These are phyloP conservation scores for Halichondria panicea DNA, from an alignment of 37 sponge, comb jelly and placozoan genomes.

Conservation along the genomic window DNA sequence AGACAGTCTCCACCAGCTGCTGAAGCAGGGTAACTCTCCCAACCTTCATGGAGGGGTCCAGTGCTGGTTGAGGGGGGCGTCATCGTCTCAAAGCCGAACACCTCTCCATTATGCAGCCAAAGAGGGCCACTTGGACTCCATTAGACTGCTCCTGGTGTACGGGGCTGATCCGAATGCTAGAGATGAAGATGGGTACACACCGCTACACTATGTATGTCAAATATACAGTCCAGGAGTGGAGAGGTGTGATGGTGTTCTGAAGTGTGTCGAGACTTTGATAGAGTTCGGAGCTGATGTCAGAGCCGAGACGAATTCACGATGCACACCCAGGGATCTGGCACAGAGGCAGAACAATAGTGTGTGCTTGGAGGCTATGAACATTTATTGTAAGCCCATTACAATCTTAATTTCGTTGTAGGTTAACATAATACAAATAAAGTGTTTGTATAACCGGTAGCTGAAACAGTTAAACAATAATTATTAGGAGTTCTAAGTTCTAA, in stretches of 20 bases:
- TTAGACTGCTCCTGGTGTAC: constrained; percentile 17
- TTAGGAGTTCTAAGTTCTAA: too few relatives aligned
- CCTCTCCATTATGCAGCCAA: constrained; percentile 47
- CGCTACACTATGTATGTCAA: constrained; percentile 35
- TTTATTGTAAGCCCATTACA: too few relatives aligned
- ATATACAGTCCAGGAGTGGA: constrained; percentile 1
- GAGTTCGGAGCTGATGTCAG: constrained; percentile 9
- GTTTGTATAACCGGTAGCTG: too few relatives aligned
- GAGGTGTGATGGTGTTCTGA: background rate
- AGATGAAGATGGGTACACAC: constrained; percentile 58
- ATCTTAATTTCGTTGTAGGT: too few relatives aligned
- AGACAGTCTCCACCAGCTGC: background rate
- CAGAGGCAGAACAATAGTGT: background rate
- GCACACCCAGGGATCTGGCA: constrained; percentile 14
- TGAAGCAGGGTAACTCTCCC: constrained; percentile 11
- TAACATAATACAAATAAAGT: too few relatives aligned
- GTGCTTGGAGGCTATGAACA: background rate
- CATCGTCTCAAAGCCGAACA: background rate
- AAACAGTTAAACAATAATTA: too few relatives aligned
- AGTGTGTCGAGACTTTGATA: constrained; percentile 12
- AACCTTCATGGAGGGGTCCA: background rate
- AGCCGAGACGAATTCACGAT: background rate
- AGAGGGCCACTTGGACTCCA: constrained; percentile 3
- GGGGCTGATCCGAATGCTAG: constrained; percentile 32
- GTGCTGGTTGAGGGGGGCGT: constrained; percentile 24